Percentiles rank a stretch among this genome's conserved stretches.
Evolutionary conservation across 2,113 vertebrate species (phyloP).

Genomic region (Entosphenus tridentatus): DNA sequence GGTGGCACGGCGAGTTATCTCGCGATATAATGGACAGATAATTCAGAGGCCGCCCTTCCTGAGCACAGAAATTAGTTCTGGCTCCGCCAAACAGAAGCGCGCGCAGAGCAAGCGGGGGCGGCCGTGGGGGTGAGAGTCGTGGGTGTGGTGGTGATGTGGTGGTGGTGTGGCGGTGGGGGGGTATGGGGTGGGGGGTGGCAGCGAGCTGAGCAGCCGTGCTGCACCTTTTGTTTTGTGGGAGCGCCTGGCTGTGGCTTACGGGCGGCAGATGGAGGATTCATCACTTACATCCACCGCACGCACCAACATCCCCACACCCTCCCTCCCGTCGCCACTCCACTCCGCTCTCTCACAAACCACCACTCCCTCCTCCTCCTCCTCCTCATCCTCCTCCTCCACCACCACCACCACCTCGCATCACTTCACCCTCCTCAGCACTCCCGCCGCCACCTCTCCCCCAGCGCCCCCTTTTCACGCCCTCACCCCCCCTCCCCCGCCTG

Average conservation of each 20-base stretch:
- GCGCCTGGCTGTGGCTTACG: neutral
- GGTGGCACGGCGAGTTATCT: constrained; percentile 3
- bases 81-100: neutral
- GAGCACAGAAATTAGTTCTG: constrained; percentile 2
- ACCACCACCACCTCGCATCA: neutral
- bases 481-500: neutral
- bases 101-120: too few species aligned
- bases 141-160: too few species aligned
- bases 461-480: neutral
- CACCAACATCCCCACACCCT: neutral
- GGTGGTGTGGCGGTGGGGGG: too few species aligned
- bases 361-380: neutral
- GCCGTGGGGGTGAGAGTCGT: too few species aligned
- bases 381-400: constrained; percentile 2
- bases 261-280: neutral
- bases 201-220: neutral
- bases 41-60: constrained; percentile 3
- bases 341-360: neutral
- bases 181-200: neutral
- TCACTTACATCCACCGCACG: too few species aligned
- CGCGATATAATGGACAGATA: constrained; percentile 6
- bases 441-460: neutral
- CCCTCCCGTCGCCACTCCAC: too few species aligned
- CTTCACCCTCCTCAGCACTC: neutral
- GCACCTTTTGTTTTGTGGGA: neutral